Evolutionary conservation across 2,888 invertebrate species (phyloP), one percentile per base, ranked within the genome.

Genomic region (Pheosia tremula): DNA sequence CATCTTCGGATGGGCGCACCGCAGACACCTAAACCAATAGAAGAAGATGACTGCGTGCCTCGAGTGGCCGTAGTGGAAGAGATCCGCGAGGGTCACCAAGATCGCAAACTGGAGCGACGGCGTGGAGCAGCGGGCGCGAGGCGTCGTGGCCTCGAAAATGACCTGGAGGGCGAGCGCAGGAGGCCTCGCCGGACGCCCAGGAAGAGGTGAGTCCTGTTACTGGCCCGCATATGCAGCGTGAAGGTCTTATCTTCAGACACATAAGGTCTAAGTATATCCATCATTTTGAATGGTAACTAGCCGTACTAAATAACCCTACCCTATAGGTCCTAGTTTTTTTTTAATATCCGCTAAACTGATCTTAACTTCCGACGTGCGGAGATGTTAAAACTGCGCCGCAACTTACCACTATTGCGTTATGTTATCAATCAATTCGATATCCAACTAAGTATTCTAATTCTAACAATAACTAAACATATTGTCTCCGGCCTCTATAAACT

Each of bases 1-100:
- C 91, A 87, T 90, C 89, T 90, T 87, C 87, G 90, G 89, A 90
- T 91, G 90, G 91, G 92, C 90, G 91, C 91, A 83, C 91, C 93
- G 89, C 92, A 90, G 89, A 89, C 90, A 87, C 92, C 90, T 60
- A 91, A 87, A 79, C 84, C 79, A 62, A 86, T 91, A 64, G 90
- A 90, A 64, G 90, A 90, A 59, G 89, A 92, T 87, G 92, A 90
- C 60, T 84, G 82, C 84, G 80, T 85, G 76, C 90, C 90, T 7
- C 84, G 81, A 61, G 81, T 90, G 86, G 87, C 87, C 79, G 69
- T 90, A 81, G 85, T 86, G 47, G 87, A 89, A 70, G 85, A 87
- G 71, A 61, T 80, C 38, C 76, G 77, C 50, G 86, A 86, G 67
- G 80, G 66, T 52, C 79, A 81, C 63, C 81, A 79, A 71, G 87